Evolutionary conservation across 2,113 vertebrate species (phyloP).

Genomic region (Cichladusa arquata): DNA sequence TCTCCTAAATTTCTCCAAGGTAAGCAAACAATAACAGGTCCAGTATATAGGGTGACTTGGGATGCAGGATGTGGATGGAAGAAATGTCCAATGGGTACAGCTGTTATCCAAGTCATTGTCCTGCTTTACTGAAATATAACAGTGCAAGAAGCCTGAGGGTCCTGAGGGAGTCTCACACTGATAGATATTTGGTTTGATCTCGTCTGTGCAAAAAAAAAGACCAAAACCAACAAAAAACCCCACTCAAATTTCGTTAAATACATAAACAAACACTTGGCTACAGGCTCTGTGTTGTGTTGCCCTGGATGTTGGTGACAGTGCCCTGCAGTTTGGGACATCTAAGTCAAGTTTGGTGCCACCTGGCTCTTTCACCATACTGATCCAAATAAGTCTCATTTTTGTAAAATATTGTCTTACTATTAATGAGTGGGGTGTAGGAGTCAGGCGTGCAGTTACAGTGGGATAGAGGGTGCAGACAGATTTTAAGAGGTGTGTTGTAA

Average conservation of each 20-base stretch:
- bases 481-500: neutral
- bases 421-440: neutral
- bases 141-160: neutral
- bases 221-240: neutral
- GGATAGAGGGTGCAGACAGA: neutral
- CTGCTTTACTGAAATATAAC: neutral
- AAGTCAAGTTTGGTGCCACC: too few species aligned
- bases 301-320: neutral
- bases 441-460: neutral
- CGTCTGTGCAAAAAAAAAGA: neutral
- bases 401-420: neutral
- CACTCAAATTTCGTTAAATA: neutral
- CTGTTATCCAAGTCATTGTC: neutral
- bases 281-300: neutral
- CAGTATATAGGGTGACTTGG: neutral
- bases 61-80: neutral
- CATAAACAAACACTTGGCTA: neutral
- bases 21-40: neutral
- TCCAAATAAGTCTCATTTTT: neutral
- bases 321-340: neutral
- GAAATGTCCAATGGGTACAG: neutral
- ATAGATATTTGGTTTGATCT: neutral
- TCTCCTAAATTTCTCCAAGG: neutral
- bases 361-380: neutral
- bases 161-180: neutral